Conservation (phyloP, 2,797 vertebrate genomes). For the Melanitta fusca region DNA sequence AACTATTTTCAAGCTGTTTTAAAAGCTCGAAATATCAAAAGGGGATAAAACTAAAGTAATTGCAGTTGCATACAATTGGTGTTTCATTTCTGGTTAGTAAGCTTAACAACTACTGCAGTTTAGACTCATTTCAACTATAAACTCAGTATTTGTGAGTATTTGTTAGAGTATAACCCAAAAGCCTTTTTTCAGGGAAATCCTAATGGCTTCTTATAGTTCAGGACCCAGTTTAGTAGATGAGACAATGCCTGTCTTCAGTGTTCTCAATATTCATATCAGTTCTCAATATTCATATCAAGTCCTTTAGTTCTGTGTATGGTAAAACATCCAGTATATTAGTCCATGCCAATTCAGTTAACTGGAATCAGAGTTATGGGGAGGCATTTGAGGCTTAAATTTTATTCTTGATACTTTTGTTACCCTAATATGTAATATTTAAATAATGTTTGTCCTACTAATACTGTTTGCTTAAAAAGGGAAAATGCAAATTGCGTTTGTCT, state of each 20-base stretch:
- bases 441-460: not conserved
- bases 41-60: not conserved
- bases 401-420: not conserved
- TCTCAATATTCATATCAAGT: not conserved
- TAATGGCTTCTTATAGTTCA: not conserved
- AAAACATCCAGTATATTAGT: not conserved
- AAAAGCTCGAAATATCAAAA: not conserved
- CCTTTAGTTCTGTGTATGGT: not conserved
- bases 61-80: not conserved
- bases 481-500: not conserved
- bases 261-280: not conserved
- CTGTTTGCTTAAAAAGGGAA: not conserved
- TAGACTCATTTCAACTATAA: not conserved
- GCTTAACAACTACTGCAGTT: not conserved
- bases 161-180: not conserved
- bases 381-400: not conserved
- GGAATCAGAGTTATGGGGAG: not conserved
- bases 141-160: not conserved
- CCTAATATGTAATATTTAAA: not conserved
- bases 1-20: not conserved
- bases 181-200: not conserved
- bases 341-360: not conserved
- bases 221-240: not conserved
- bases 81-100: not conserved
- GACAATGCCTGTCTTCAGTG: not conserved